A percentile compares a stretch with the other conserved stretches of the same genome.
Evolutionary conservation across 2,113 vertebrate genomes (phyloP).

Genomic region (Lasiurus cinereus): DNA sequence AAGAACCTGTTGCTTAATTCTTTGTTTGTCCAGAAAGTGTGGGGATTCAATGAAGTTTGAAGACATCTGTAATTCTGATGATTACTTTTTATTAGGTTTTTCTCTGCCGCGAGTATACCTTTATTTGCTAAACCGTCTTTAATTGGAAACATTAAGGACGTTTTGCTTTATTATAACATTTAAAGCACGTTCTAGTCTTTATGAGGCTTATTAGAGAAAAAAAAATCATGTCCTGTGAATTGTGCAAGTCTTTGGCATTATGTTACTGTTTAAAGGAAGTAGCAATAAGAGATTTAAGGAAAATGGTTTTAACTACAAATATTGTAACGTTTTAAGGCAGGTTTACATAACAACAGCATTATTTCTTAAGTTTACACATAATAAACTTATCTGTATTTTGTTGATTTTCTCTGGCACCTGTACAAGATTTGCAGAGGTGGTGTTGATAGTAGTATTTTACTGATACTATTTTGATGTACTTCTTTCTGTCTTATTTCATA

Average conservation of each 20-base stretch:
- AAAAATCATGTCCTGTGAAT: not conserved
- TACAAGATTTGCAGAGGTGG: slow-evolving; percentile 25
- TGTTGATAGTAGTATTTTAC: not conserved
- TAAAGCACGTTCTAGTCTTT: slow-evolving; percentile 61
- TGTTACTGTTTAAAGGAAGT: slow-evolving; percentile 52
- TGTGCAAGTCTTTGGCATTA: not conserved
- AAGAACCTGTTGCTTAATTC: slow-evolving; percentile 34
- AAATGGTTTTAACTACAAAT: slow-evolving; percentile 65
- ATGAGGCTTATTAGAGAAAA: slow-evolving; percentile 49
- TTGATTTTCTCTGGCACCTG: slow-evolving; percentile 63
- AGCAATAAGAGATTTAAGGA: slow-evolving; percentile 20
- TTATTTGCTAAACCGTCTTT: slow-evolving; percentile 47
- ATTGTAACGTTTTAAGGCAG: slow-evolving; percentile 72
- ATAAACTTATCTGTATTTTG: slow-evolving; percentile 72
- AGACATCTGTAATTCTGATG: not conserved
- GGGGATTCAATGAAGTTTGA: slow-evolving; percentile 34
- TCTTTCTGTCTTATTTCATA: not conserved
- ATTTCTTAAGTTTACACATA: slow-evolving; percentile 66
- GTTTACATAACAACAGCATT: slow-evolving; percentile 68
- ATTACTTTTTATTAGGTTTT: slow-evolving; percentile 57
- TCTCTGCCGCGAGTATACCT: not conserved
- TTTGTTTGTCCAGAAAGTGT: slow-evolving; percentile 16
- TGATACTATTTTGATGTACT: slow-evolving; percentile 18
- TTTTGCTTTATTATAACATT: slow-evolving; percentile 44
- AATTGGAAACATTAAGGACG: slow-evolving; percentile 17